Percentiles rank a stretch among this genome's conserved stretches.
These are phyloP conservation scores for Drosophila aff. DNA, from an alignment of 1,140 invertebrate species.

Conservation along the genomic window DNA sequence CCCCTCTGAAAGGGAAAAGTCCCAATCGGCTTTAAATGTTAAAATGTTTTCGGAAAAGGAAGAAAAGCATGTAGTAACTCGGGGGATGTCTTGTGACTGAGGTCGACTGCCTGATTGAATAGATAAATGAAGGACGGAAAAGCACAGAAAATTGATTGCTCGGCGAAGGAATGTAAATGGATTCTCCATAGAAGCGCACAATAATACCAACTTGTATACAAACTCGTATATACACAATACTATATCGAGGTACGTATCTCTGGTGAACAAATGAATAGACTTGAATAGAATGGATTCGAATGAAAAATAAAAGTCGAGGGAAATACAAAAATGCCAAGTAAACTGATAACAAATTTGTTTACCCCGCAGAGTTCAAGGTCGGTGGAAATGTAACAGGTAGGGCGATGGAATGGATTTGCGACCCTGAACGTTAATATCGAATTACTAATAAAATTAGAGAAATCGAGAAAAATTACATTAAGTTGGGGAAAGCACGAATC, in stretches of 20 bases:
- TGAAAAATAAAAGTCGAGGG: constrained; percentile 21
- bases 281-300: constrained; percentile 28
- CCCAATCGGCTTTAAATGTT: constrained; percentile 42
- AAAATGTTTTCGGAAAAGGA: constrained; percentile 29
- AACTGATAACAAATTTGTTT: constrained; percentile 52
- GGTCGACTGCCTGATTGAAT: constrained; percentile 72
- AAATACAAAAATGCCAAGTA: constrained; percentile 31
- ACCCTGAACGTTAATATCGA: constrained; percentile 14
- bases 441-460: background rate
- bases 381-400: constrained; percentile 21
- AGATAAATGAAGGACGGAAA: constrained; percentile 48
- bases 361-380: constrained; percentile 39
- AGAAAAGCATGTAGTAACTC: background rate
- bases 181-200: constrained; percentile 26
- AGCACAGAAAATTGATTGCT: constrained; percentile 52
- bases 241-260: background rate
- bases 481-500: background rate
- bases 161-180: constrained; percentile 42
- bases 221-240: constrained; percentile 2
- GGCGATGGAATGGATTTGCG: background rate
- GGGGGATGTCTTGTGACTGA: constrained; percentile 41
- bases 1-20: constrained; percentile 3
- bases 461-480: background rate
- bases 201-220: constrained; percentile 27
- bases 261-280: constrained; percentile 38